Percentiles rank a stretch among this genome's conserved stretches.
phyloP scores from a whole-genome alignment of 2,113 vertebrate species.

The Potamarius usumacintae region DNA sequence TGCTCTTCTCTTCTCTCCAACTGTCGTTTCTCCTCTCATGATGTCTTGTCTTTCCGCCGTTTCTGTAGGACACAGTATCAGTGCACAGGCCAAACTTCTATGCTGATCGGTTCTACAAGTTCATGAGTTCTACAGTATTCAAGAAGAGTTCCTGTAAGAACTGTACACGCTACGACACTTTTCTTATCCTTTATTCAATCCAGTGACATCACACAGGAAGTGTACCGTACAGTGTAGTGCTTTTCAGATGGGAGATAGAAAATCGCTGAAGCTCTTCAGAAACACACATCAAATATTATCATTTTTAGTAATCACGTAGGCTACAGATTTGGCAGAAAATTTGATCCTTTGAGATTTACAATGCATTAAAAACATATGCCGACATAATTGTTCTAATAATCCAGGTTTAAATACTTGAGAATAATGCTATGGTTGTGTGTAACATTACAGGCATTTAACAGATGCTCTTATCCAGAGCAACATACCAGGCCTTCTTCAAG shows the following conservation, averaged over 20 bases:
- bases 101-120: constrained; percentile 94
- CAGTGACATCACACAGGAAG: background rate
- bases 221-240: background rate
- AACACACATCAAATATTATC: too few relatives aligned
- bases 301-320: background rate
- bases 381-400: background rate
- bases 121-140: constrained; percentile 91
- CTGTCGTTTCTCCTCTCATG: background rate
- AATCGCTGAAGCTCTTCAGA: background rate
- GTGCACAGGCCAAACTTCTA: constrained; percentile 96
- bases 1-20: background rate
- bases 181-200: background rate
- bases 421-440: background rate
- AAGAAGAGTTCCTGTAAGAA: constrained; percentile 93
- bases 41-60: background rate
- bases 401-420: background rate
- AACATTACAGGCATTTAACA: too few relatives aligned
- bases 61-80: constrained; percentile 88
- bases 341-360: background rate
- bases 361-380: background rate
- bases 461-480: too few relatives aligned
- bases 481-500: too few relatives aligned
- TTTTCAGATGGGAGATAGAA: background rate
- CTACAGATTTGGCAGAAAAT: background rate
- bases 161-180: background rate